Evolutionary conservation across 1,140 invertebrate genomes (phyloP).

Genomic region (Drosophila malerkotliana): DNA sequence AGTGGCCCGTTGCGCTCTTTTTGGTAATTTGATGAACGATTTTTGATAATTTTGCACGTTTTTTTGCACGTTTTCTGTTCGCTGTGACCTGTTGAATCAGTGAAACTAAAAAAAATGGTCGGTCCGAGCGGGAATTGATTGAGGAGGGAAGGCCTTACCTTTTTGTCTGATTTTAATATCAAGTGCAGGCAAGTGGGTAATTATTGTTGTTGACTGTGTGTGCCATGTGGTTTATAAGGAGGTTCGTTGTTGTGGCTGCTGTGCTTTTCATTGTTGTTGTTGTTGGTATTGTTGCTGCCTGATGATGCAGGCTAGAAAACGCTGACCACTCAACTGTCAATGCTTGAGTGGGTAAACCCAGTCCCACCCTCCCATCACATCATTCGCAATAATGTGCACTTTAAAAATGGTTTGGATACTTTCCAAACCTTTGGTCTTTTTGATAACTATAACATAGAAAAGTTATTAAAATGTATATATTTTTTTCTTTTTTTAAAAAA

Average conservation of each 20-base stretch:
- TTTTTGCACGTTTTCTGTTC: slow-evolving; percentile 74
- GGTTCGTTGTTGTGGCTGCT: slow-evolving; percentile 33
- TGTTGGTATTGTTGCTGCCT: slow-evolving; percentile 28
- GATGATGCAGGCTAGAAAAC: slow-evolving; percentile 62
- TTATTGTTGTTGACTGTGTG: slow-evolving; percentile 76
- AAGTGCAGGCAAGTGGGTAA: slow-evolving; percentile 82
- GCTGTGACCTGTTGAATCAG: slow-evolving; percentile 66
- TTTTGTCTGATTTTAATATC: slow-evolving; percentile 82
- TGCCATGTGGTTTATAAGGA: slow-evolving; percentile 49
- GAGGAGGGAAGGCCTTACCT: slow-evolving; percentile 50
- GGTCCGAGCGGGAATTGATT: slow-evolving; percentile 29
- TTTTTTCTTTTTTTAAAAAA: no score
- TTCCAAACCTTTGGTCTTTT: no score
- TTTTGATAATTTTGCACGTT: slow-evolving; percentile 80
- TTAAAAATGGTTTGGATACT: background rate
- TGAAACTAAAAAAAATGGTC: slow-evolving; percentile 10
- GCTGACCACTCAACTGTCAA: slow-evolving; percentile 81
- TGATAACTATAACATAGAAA: no score
- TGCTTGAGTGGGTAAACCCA: slow-evolving; percentile 68
- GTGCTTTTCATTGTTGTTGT: slow-evolving; percentile 31
- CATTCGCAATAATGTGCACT: slow-evolving; percentile 34
- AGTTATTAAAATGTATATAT: no score
- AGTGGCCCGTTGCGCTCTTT: slow-evolving; percentile 54
- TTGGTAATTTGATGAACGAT: slow-evolving; percentile 82
- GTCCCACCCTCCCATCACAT: slow-evolving; percentile 32